Percentiles rank a stretch among this genome's conserved stretches.
Evolutionary conservation across 1,140 invertebrate species (phyloP).

Genomic region (Maniola jurtina): DNA sequence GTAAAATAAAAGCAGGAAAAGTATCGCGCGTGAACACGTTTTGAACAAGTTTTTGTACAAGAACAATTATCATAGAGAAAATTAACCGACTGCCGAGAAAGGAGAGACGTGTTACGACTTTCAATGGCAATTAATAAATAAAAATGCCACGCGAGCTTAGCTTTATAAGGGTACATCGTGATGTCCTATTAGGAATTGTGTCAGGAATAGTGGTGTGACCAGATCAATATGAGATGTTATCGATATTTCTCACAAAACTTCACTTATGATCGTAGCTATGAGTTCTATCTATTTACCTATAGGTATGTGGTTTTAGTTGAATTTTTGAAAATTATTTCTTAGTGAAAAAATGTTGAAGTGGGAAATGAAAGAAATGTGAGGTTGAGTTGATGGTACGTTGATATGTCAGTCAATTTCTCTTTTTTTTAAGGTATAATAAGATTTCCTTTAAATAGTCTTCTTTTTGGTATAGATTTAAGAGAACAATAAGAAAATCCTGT

Average conservation of each 20-base stretch:
- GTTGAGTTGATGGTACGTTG: too few relatives aligned
- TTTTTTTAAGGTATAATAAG: too few relatives aligned
- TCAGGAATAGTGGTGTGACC: slow-evolving; percentile 26
- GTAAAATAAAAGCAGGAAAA: slow-evolving; percentile 10
- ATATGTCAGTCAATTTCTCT: too few relatives aligned
- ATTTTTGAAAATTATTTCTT: too few relatives aligned
- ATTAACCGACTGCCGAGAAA: slow-evolving; percentile 16
- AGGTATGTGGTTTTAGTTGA: too few relatives aligned
- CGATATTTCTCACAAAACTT: not conserved
- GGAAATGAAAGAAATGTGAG: too few relatives aligned
- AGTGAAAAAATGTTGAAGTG: too few relatives aligned
- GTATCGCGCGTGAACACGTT: slow-evolving; percentile 6
- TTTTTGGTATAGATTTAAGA: too few relatives aligned
- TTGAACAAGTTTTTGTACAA: slow-evolving; percentile 14
- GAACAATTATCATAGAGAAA: slow-evolving; percentile 26
- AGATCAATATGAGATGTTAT: slow-evolving; percentile 8
- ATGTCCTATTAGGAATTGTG: slow-evolving; percentile 28
- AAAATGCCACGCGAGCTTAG: slow-evolving; percentile 29
- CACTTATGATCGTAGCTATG: too few relatives aligned
- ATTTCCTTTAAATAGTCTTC: too few relatives aligned
- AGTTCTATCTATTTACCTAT: too few relatives aligned
- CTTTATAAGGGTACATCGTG: slow-evolving; percentile 32
- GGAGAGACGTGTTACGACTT: slow-evolving; percentile 30
- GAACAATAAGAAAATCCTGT: too few relatives aligned
- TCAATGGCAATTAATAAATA: slow-evolving; percentile 38